Conservation (phyloP, 2,113 vertebrate species). For the Fulica atra region DNA sequence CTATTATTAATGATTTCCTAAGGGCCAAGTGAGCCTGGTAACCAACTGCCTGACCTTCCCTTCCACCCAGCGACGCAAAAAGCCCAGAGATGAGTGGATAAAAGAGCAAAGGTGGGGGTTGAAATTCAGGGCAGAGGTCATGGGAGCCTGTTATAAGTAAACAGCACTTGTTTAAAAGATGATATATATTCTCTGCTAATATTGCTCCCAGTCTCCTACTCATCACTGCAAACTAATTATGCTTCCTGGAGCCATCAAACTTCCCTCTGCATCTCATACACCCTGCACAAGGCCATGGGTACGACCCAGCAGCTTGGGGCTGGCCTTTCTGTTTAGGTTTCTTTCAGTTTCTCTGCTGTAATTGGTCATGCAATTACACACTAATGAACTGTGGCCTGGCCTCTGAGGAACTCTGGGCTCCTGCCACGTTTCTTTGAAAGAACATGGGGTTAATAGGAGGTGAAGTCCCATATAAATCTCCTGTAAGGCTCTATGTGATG, state of each 20-base stretch:
- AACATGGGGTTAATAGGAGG: background rate
- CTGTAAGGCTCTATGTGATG: background rate
- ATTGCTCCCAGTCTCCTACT: conserved; percentile 4
- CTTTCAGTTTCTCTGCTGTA: background rate
- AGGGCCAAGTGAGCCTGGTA: background rate
- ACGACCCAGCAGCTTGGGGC: background rate
- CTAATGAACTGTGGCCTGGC: background rate
- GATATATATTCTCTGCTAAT: background rate
- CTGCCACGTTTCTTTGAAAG: background rate
- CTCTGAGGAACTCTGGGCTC: background rate
- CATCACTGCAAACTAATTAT: background rate
- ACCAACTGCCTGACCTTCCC: background rate
- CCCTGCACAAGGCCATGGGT: background rate
- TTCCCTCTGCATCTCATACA: background rate
- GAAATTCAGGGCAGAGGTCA: conserved; percentile 9
- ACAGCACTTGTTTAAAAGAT: background rate
- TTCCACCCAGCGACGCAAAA: background rate
- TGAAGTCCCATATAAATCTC: background rate
- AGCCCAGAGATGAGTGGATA: background rate
- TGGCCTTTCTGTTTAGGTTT: background rate
- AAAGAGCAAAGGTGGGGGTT: background rate
- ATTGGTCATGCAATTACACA: background rate
- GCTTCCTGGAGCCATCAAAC: background rate
- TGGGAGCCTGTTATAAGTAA: conserved; percentile 36
- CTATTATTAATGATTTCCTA: background rate